Evolutionary conservation across 2,888 invertebrate genomes (phyloP), one percentile per base, ranked within the genome.

Genomic region (Sturmia bella): DNA sequence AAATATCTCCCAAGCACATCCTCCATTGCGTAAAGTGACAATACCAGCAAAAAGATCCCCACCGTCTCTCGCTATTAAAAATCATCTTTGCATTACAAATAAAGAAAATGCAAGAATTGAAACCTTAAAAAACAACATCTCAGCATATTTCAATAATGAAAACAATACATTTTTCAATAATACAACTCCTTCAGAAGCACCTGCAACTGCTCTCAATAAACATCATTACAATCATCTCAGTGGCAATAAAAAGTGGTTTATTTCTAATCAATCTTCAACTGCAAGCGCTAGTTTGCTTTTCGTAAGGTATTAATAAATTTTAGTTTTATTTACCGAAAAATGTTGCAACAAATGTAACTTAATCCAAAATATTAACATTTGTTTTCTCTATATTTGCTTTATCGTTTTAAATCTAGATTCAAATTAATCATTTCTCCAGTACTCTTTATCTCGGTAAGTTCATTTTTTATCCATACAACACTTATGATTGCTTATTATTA

Each of bases 231-330:
- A n/a, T 50, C 73, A 19, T 27, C 43, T 61, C 24, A 50, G 68
- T 61, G 57, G 37, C 72, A 56, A 69, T 61, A 80, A 69, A 69
- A 24, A 66, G 15, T n/a, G 61, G 43, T 48, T 68, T 37, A 37
- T 54, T 39, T 17, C 64, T 11, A 45, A 56, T 41, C 89, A 88
- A 86, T 85, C 87, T 85, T 86, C 90, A 85, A 85, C 87, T 78
- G 85, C 87, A 77, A 84, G 87, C 75, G 86, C 88, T 84, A 90
- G 88, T 87, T 88, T 90, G 87, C 87, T 90, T 82, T 89, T 90
- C 88, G 89, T 90, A 89, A 90, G 90, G 90, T 90, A 90, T 85
- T 89, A 83, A 88, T 84, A 52, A 19, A n/a, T 59, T 43, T 24
- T 39, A 15, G 2, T 43, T 12, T 37, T 3, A 39, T 27, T 27